Conservation (phyloP, 2,888 invertebrate genomes). For the Drosophila subquinaria region DNA sequence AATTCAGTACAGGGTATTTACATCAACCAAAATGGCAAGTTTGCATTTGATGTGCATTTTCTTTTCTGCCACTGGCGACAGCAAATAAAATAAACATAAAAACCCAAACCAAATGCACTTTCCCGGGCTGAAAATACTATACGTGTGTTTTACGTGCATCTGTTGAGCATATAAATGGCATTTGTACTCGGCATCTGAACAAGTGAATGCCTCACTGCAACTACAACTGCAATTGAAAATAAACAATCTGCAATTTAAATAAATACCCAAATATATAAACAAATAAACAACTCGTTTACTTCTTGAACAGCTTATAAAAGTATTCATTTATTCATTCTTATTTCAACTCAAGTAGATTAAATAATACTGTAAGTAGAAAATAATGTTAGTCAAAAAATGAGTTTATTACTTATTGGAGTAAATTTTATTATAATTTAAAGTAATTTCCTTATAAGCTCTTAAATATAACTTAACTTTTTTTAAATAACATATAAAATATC, state of each 20-base stretch:
- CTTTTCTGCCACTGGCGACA: slow-evolving; percentile 27
- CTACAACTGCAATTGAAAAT: slow-evolving; percentile 4
- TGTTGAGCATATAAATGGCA: slow-evolving; percentile 46
- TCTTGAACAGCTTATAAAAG: background rate
- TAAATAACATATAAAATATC: background rate
- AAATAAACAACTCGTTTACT: slow-evolving; percentile 9
- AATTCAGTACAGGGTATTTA: slow-evolving; percentile 15
- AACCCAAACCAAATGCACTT: slow-evolving; percentile 36
- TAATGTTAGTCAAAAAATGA: too few relatives aligned
- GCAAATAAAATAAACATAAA: slow-evolving; percentile 14
- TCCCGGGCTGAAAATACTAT: slow-evolving; percentile 51
- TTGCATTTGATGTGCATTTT: slow-evolving; percentile 65
- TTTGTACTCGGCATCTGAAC: slow-evolving; percentile 23
- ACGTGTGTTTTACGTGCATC: slow-evolving; percentile 25
- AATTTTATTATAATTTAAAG: too few relatives aligned
- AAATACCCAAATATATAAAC: slow-evolving; percentile 12
- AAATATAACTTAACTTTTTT: background rate
- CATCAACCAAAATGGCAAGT: slow-evolving; percentile 39
- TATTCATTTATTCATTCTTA: background rate
- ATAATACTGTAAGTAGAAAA: too few relatives aligned
- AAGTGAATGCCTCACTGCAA: slow-evolving; percentile 4
- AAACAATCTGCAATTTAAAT: slow-evolving; percentile 19
- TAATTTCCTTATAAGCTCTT: too few relatives aligned
- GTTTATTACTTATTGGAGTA: too few relatives aligned
- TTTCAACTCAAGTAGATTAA: background rate